Evolutionary conservation across 2,113 vertebrate species (phyloP), one percentile per base, ranked within the genome.

Genomic region (Pseudorasbora parva): DNA sequence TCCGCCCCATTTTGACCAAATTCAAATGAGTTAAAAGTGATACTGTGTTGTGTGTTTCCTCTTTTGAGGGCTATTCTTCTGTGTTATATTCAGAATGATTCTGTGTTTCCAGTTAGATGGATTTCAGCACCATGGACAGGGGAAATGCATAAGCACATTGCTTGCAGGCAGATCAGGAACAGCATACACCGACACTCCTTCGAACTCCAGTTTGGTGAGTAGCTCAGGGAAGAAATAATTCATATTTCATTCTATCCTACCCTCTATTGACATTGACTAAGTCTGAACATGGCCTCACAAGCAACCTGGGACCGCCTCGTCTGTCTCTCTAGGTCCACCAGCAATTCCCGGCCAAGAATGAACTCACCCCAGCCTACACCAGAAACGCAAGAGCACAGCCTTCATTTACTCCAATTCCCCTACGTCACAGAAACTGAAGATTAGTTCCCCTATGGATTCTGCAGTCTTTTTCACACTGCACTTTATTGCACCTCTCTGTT

Each of bases 381-480:
- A 41, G 51, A 33, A 77, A 77, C 2, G 3, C 74, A 41, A 56
- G 49, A 77, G 51, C 49, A 37, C 51, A 56, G 17, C 51, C 51
- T 77, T 77, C 17, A 77, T 77, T 57, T 77, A 77, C 51, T 77
- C 74, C 74, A 37, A 56, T 57, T 77, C 74, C 51, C 74, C 74
- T 77, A 57, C 30, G 51, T 23, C 51, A 41, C 19, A 57, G 30
- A 37, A 56, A 57, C 74, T 37, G 51, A 77, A 77, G 74, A 77
- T 57, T 76, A 57, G 74, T 57, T 77, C 27, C 30, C 51, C 27
- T 56, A 77, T 56, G 74, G 74, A 57, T 57, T 77, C 74, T 57
- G 74, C 21, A 56, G 33, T 19, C 74, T 77, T 77, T 77, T 77
- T 57, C 30, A 77, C 49, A 37, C 51, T 77, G 25, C 10, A 23